Conservation (phyloP, 2,113 vertebrate genomes). For the Prunella fulvescens region DNA sequence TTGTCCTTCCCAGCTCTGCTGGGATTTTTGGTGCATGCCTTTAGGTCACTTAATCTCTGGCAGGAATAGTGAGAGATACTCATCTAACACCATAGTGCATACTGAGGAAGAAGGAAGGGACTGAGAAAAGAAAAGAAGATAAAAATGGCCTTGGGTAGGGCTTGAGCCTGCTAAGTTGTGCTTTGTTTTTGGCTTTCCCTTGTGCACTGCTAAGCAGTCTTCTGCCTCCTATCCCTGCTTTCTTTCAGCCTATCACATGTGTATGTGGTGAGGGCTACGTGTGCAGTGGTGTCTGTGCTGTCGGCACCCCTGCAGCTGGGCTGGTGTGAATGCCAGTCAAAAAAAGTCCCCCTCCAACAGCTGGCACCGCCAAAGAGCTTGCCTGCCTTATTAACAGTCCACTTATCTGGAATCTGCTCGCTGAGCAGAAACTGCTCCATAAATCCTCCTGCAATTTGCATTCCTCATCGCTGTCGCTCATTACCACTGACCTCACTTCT, state of each 20-base stretch:
- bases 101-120: not conserved
- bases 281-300: not conserved
- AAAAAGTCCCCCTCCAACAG: slow-evolving; percentile 56
- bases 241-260: not conserved
- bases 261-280: not conserved
- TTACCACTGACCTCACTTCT: slow-evolving; percentile 69
- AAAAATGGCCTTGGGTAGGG: not conserved
- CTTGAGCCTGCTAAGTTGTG: not conserved
- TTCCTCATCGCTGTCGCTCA: slow-evolving; percentile 59
- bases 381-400: slow-evolving; percentile 75
- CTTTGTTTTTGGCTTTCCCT: not conserved
- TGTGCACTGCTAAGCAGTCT: not conserved
- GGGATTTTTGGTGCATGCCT: not conserved
- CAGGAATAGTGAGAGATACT: not conserved
- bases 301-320: slow-evolving; percentile 18
- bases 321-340: slow-evolving; percentile 1
- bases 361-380: slow-evolving; percentile 67
- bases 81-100: not conserved
- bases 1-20: not conserved
- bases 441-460: slow-evolving; percentile 75
- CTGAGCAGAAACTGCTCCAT: slow-evolving; percentile 75
- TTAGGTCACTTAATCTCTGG: not conserved
- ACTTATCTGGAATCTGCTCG: slow-evolving; percentile 76
- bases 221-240: not conserved
- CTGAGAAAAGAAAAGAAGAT: not conserved